Base-by-base conservation (phyloP, 2,888 invertebrate species). In the Silvanus unidentatus region DNA sequence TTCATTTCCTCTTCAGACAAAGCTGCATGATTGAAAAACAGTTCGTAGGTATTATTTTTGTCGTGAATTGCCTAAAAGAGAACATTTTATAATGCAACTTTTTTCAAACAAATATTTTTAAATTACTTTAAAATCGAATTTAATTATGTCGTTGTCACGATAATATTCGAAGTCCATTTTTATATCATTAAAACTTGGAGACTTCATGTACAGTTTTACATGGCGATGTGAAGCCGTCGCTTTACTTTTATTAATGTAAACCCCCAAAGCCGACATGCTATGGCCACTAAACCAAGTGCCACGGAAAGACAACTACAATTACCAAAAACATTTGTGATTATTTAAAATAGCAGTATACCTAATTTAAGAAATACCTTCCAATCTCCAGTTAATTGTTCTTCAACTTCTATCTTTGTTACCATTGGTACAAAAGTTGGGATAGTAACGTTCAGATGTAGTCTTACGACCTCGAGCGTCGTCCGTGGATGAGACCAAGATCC, bases 281-380 rank as follows among this genome's bases (percentile, higher is more conserved):
- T 83, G 80, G 1, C 87, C 88, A 37, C 86, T 88, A 65, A 90
- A 89, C 89, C 89, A 90, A 0, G 84, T 77, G 0, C 86, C 88
- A 16, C 76, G 75, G 30, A 87, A 75, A 57, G 85, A 82, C 16
- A 88, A 73, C 86, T 86, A 48, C 39, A 52, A 54, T 44, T 28
- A 28, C 8, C 28, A 28, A 28, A 28, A 28, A 28, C 10, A 28
- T 28, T 28, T 10, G n/a, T n/a, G 8, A 10, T 9, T 28, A 28
- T 28, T 28, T 28, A 28, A 10, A 28, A 28, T 28, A 28, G 28
- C n/a, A n/a, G n/a, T n/a, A n/a, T n/a, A n/a, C n/a, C n/a, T n/a
- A n/a, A n/a, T n/a, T n/a, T n/a, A n/a, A 28, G 8, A 28, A 28
- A 9, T 28, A 86, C 86, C 68, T 83, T 81, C 63, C 81, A 90